phyloP scores from a whole-genome alignment of 2,888 invertebrate genomes.

The Apocheima hispidaria region DNA sequence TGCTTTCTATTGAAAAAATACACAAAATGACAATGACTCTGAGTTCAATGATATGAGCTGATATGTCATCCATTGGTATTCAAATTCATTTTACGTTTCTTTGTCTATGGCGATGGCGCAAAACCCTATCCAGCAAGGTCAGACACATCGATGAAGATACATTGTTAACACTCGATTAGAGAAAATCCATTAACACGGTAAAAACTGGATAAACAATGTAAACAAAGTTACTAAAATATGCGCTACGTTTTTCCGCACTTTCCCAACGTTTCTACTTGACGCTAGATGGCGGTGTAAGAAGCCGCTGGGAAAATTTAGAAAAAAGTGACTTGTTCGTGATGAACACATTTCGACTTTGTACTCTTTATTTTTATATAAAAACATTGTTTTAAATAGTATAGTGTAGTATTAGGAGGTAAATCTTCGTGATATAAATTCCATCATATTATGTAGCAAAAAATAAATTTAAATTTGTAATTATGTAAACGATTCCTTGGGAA shows the following conservation, averaged over 20 bases:
- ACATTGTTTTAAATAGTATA: neutral
- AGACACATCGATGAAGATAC: conserved; percentile 36
- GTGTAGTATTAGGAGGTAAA: too few species aligned
- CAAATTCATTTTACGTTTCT: conserved; percentile 20
- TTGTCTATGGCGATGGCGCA: conserved; percentile 30
- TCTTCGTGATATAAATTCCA: too few species aligned
- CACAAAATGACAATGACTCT: neutral
- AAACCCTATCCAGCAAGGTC: conserved; percentile 48
- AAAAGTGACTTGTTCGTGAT: conserved; percentile 18
- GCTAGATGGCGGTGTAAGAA: conserved; percentile 67
- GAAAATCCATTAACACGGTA: conserved; percentile 51
- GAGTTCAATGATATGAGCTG: neutral
- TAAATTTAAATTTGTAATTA: too few species aligned
- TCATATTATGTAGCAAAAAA: too few species aligned
- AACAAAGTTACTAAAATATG: conserved; percentile 39
- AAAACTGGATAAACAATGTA: conserved; percentile 48
- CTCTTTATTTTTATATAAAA: neutral
- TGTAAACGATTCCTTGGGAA: too few species aligned
- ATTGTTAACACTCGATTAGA: conserved; percentile 34
- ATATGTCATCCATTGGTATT: neutral
- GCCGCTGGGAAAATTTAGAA: conserved; percentile 23
- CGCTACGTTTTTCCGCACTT: conserved; percentile 54
- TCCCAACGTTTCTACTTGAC: conserved; percentile 73
- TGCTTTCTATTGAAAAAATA: neutral
- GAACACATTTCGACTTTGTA: conserved; percentile 9